Base-by-base conservation (phyloP, 2,888 invertebrate species). In the Caenorhabditis wallacei region DNA sequence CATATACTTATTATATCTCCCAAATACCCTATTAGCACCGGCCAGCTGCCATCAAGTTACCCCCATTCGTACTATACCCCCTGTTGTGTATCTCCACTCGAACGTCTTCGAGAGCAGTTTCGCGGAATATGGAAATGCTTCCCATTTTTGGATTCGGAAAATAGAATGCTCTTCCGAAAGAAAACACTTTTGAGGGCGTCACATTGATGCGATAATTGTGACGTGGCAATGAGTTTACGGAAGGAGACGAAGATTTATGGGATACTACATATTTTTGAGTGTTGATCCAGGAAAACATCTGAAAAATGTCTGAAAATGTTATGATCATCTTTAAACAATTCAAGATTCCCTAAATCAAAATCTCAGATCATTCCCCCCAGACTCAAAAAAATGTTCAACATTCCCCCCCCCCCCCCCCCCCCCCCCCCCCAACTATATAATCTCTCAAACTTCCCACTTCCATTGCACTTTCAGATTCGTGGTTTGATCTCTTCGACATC, bases 161-260 rank as follows among this genome's bases (percentile, higher is more conserved):
- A 48, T 37, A 51, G 51, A 30, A 35, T 30, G 30, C 30, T 30
- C 30, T 26, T 43, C 43, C 24, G 43, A 56, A 43, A 56, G 35
- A 37, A 40, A 4, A 13, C 11, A 48, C 48, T 63, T 63, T 48
- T 63, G 46, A 48, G 48, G 53, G 70, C 69, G 54, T 70, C 61
- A 24, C 56, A 2, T 64, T 74, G 74, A 74, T 54, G 64, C 24
- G 64, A 74, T 74, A 74, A 74, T 74, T 74, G 74, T 64, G 74
- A 64, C 74, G 74, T 74, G 74, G 63, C 74, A 22, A 11, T 30
- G 43, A 35, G 20, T 61, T 61, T 56, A 35, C 61, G 46, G 46
- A 40, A 56, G 30, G 35, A 35, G 43, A 68, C 54, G 59, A 75
- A 75, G 66, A 66, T 75, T 66, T 57, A 66, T 68, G 57, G 51